Evolutionary conservation across 2,888 invertebrate genomes (phyloP), one percentile per base, ranked within the genome.

Genomic region (Calliopum simillimum): DNA sequence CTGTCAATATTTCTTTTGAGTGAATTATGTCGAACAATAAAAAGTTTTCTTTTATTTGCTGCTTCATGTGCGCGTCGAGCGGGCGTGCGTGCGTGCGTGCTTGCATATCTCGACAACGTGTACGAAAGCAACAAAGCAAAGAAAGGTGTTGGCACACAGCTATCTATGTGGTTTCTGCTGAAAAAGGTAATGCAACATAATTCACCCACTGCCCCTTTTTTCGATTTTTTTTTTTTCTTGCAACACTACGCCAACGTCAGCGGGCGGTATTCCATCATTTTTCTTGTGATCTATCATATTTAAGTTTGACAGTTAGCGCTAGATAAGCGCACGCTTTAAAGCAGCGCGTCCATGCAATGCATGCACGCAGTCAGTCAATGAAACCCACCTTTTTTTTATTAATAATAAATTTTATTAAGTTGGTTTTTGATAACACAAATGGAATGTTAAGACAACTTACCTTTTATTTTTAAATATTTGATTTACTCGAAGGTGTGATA

Each of bases 231-330:
- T 23, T 46, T 46, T 59, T 61, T 41, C 53, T 12, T 21, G 12
- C 53, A n/a, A 16, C 19, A 16, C 11, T 19, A 53, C 6, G 53
- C 12, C 4, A n/a, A n/a, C n/a, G 53, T 53, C 41, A 19, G 55
- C 21, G 43, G n/a, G 55, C 16, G 63, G 62, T 66, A 66, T 64
- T 72, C 70, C 58, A 72, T 70, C 72, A 70, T 72, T 62, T 56
- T 14, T 12, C 62, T 21, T 69, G 65, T 64, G 65, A 73, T 73
- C 73, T 43, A 70, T 73, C 68, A 68, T 70, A 49, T 59, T 70
- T 46, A n/a, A 61, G 55, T 68, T 69, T 73, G 68, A 73, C 70
- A 73, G 61, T 58, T 59, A 16, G 46, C 21, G 13, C 33, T n/a
- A 3, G 33, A 58, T 67, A 67, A 67, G 44, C 11, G 11, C 21